A percentile compares a stretch with the other conserved stretches of the same genome.
phyloP scores from a whole-genome alignment of 2,888 invertebrate species.

The Matsumyia berberina region DNA sequence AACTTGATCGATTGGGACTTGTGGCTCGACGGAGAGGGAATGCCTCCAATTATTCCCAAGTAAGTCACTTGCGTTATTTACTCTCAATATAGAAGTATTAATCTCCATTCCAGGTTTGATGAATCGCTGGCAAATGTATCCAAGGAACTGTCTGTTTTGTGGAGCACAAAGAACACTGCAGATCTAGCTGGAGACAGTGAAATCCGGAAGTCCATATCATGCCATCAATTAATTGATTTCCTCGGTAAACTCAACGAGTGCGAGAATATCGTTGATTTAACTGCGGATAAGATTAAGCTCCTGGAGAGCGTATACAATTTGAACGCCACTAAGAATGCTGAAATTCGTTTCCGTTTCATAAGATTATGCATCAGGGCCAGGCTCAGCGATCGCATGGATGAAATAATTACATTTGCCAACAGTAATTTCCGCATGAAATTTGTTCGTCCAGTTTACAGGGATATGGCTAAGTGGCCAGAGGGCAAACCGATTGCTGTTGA shows the following conservation, averaged over 20 bases:
- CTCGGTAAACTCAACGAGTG: slow-evolving; percentile 88
- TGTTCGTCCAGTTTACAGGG: slow-evolving; percentile 94
- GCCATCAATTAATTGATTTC: slow-evolving; percentile 89
- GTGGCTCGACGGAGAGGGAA: slow-evolving; percentile 93
- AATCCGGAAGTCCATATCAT: slow-evolving; percentile 86
- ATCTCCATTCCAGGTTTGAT: slow-evolving; percentile 86
- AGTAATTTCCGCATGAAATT: slow-evolving; percentile 96
- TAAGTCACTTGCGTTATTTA: slow-evolving; percentile 84
- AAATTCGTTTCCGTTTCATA: slow-evolving; percentile 92
- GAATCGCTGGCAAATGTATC: slow-evolving; percentile 88
- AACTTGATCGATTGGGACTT: slow-evolving; percentile 91
- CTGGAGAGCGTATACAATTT: slow-evolving; percentile 89
- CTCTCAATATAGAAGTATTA: neutral
- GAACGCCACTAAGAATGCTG: slow-evolving; percentile 88
- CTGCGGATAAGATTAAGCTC: slow-evolving; percentile 85
- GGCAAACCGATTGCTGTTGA: slow-evolving; percentile 88
- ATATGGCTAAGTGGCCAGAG: slow-evolving; percentile 92
- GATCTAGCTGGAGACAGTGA: slow-evolving; percentile 84
- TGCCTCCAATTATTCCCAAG: slow-evolving; percentile 94
- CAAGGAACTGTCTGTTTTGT: slow-evolving; percentile 85
- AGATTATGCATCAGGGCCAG: slow-evolving; percentile 90
- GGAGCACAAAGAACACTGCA: slow-evolving; percentile 85
- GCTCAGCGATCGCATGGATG: slow-evolving; percentile 88
- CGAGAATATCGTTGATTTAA: slow-evolving; percentile 83
- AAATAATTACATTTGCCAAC: slow-evolving; percentile 91